A percentile compares a stretch with the other conserved stretches of the same genome.
phyloP scores from a whole-genome alignment of 2,888 invertebrate species.

The Tenodera sinensis region DNA sequence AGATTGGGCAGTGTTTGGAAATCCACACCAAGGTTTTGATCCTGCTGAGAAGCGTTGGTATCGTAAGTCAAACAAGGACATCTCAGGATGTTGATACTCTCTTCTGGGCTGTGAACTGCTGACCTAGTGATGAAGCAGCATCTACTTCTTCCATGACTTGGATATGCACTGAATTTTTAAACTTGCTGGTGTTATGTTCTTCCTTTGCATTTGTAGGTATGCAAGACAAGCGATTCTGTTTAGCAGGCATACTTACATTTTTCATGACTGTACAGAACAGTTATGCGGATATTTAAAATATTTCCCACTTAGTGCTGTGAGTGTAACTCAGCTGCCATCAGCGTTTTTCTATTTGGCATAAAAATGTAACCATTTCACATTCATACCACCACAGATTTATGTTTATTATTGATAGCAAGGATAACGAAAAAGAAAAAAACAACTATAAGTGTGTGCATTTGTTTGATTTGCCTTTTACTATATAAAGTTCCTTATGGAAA shows the following conservation, averaged over 20 bases:
- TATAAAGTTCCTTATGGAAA: neutral
- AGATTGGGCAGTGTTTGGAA: constrained; percentile 53
- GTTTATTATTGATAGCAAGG: neutral
- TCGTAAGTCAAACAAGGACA: constrained; percentile 41
- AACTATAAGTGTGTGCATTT: neutral
- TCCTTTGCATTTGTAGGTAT: neutral
- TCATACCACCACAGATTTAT: neutral
- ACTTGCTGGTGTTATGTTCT: neutral
- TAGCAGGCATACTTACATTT: too few species aligned
- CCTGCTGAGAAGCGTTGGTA: constrained; percentile 50
- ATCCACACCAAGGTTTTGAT: constrained; percentile 53
- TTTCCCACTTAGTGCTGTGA: too few species aligned
- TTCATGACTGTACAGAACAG: too few species aligned
- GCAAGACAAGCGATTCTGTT: neutral
- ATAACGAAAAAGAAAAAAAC: neutral
- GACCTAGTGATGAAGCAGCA: neutral
- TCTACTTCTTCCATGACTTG: neutral
- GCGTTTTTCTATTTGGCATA: neutral
- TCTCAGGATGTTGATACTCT: constrained; percentile 40
- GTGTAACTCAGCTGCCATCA: too few species aligned
- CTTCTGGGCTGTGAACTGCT: neutral
- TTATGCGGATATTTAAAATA: too few species aligned
- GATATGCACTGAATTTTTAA: neutral
- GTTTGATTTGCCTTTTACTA: neutral
- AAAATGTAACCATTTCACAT: neutral